Base-by-base conservation (phyloP, 1,140 invertebrate genomes). In the Hylaeus volcanicus region DNA sequence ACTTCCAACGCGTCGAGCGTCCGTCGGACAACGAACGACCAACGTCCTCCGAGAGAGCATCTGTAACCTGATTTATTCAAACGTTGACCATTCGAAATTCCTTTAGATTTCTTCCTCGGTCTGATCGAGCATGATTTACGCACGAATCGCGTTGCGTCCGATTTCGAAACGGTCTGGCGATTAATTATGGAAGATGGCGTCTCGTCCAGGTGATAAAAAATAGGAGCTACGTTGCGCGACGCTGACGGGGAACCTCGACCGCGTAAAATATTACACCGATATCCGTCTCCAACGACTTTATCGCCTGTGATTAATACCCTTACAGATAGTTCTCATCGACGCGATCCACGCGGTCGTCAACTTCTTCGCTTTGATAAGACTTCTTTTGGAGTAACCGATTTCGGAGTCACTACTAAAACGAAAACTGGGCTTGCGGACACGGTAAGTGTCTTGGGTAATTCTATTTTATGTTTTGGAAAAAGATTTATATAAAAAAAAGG, bases 251-350 rank as follows among this genome's bases (percentile, higher is more conserved):
- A 80, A 69, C 64, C 74, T 85, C 74, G 81, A 81, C 79, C 66
- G 86, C 41, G 68, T 88, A 82, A 91, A 90, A 89, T 90, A 90
- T 92, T 87, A 85, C 83, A 78, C 79, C 82, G 84, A 86, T 90
- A 87, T 90, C 86, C 86, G 82, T 81, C 81, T 82, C 86, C 91
- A 91, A 92, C 87, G 88, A 91, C 85, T 88, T 87, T 88, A 91
- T 92, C 90, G 90, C 91, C 90, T 89, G 90, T 84, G 85, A 91
- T 91, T 91, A 90, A 87, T 87, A 86, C 88, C 88, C 82, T 72
- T 82, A 85, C 84, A 86, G 88, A 89, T 88, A 87, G 82, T 88
- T 82, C 64, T 73, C 75, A 51, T 80, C 65, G 61, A 79, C 83
- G 71, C 76, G 79, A 77, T 48, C n/a, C 58, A 26, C n/a, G 15